Conservation (phyloP, 30 jellyfish, hydroid and myxozoan species). For the Chironex yamaguchii region DNA sequence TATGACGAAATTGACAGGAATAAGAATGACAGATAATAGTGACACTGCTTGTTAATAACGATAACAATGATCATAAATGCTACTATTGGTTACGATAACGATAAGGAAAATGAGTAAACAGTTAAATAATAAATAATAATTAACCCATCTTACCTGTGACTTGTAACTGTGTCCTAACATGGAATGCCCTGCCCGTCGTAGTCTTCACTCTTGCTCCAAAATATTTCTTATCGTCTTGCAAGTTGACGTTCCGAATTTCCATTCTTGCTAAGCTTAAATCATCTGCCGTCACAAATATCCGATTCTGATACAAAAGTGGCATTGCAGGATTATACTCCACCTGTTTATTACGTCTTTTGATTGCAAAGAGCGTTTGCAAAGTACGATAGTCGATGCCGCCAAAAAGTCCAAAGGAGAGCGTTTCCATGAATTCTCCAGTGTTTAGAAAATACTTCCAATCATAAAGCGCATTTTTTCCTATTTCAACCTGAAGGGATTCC, state of each 20-base stretch:
- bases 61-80: too few species aligned
- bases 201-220: not conserved
- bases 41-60: too few species aligned
- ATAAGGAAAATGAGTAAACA: not conserved
- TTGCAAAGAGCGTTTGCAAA: not conserved
- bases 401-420: not conserved
- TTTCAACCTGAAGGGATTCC: not conserved
- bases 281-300: slow-evolving; percentile 7
- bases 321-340: not conserved
- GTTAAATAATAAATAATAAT: not conserved
- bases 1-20: too few species aligned
- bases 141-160: not conserved
- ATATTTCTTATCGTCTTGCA: slow-evolving; percentile 6
- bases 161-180: slow-evolving; percentile 5
- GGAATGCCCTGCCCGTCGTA: not conserved
- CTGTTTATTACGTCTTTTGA: not conserved
- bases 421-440: slow-evolving; percentile 3
- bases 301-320: not conserved
- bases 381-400: not conserved
- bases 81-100: not conserved
- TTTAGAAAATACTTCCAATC: not conserved
- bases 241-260: not conserved
- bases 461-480: not conserved
- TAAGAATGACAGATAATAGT: too few species aligned
- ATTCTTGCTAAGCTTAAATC: not conserved